A percentile compares a stretch with the other conserved stretches of the same genome.
Evolutionary conservation across 2,797 vertebrate species (phyloP).

Genomic region (Mus spretus): DNA sequence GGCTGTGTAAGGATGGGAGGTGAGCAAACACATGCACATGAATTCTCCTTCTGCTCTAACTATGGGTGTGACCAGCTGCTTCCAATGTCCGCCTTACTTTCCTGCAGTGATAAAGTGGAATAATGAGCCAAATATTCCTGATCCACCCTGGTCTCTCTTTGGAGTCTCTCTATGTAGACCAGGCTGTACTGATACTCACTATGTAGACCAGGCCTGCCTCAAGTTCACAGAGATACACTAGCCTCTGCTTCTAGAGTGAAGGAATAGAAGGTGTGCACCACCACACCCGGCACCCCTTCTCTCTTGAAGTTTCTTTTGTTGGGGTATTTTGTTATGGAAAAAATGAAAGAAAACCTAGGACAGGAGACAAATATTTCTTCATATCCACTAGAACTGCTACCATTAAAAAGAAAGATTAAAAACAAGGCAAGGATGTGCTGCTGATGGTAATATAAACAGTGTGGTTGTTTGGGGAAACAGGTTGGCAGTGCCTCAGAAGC

Average conservation of each 20-base stretch:
- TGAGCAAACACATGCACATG: not conserved
- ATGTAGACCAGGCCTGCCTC: not conserved
- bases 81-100: not conserved
- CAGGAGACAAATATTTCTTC: not conserved
- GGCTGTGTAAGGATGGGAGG: not conserved
- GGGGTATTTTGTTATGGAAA: not conserved
- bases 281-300: not conserved
- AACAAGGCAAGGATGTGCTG: not conserved
- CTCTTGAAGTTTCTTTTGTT: not conserved
- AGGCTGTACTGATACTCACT: not conserved
- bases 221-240: not conserved
- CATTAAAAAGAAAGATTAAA: not conserved
- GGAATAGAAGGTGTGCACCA: not conserved
- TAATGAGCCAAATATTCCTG: not conserved
- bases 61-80: not conserved
- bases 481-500: conserved; percentile 8
- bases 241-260: not conserved
- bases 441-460: not conserved
- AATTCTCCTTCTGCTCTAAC: not conserved
- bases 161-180: not conserved
- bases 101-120: not conserved
- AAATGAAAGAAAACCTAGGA: not conserved
- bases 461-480: conserved; percentile 1
- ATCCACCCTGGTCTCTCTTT: not conserved
- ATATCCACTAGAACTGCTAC: not conserved